Percentiles rank a stretch among this genome's conserved stretches.
Evolutionary conservation across 2,888 invertebrate genomes (phyloP).

Genomic region (Drosophila gaucha): DNA sequence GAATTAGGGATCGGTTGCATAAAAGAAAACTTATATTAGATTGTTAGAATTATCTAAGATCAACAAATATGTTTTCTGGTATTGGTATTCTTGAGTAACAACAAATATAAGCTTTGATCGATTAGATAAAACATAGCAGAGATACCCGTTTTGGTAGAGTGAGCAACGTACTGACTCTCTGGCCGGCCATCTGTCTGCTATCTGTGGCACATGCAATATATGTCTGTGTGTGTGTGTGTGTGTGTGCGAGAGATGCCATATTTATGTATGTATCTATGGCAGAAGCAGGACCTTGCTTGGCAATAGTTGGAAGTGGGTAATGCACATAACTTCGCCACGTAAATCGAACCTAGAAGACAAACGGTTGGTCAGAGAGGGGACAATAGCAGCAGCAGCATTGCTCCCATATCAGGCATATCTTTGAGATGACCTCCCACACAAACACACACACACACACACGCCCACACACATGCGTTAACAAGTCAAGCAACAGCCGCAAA

Average conservation of each 20-base stretch:
- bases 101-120: not conserved
- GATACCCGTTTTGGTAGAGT: not conserved
- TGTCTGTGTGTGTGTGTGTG: slow-evolving; percentile 1
- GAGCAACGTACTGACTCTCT: slow-evolving; percentile 6
- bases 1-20: too few species aligned
- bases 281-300: slow-evolving; percentile 14
- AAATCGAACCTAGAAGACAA: slow-evolving; percentile 36
- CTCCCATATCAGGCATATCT: slow-evolving; percentile 18
- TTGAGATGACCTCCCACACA: slow-evolving; percentile 22
- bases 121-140: not conserved
- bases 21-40: too few species aligned
- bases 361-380: not conserved
- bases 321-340: slow-evolving; percentile 46
- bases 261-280: slow-evolving; percentile 25
- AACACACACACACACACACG: not conserved
- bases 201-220: slow-evolving; percentile 52
- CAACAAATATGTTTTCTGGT: too few species aligned
- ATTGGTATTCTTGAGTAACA: too few species aligned
- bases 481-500: slow-evolving; percentile 58
- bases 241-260: slow-evolving; percentile 18
- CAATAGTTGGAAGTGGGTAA: slow-evolving; percentile 36
- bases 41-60: too few species aligned
- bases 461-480: slow-evolving; percentile 11
- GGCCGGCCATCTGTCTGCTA: slow-evolving; percentile 50
- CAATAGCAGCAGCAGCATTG: not conserved